Percentiles rank a stretch among this genome's conserved stretches.
phyloP scores from a whole-genome alignment of 64 coral and sea anemone species.

The Montipora cactus region DNA sequence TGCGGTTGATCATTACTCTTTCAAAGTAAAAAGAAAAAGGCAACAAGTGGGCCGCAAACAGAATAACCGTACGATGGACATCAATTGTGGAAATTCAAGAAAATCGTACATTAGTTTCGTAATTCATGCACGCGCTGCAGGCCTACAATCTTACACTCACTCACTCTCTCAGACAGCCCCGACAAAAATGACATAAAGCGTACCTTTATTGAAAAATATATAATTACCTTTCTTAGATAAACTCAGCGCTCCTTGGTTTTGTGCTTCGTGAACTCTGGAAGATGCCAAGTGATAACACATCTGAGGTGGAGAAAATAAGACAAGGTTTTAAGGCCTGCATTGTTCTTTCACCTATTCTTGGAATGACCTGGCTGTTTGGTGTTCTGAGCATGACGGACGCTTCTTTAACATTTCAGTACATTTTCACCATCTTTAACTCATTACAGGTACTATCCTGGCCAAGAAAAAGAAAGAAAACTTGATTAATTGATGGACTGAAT shows the following conservation, averaged over 20 bases:
- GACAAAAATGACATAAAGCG: too few species aligned
- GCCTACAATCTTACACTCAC: too few species aligned
- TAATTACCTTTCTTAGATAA: conserved; percentile 39
- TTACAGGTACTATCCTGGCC: conserved; percentile 33
- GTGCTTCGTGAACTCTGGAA: conserved; percentile 54
- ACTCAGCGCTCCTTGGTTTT: conserved; percentile 32
- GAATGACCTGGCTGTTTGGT: conserved; percentile 60
- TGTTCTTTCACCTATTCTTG: conserved; percentile 49
- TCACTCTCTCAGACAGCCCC: too few species aligned
- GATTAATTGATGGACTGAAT: not conserved
- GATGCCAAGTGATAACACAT: conserved; percentile 50
- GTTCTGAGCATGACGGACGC: conserved; percentile 41
- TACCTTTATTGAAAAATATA: not conserved
- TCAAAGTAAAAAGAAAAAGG: too few species aligned
- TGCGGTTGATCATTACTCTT: too few species aligned
- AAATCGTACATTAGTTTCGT: too few species aligned
- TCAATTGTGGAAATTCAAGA: too few species aligned
- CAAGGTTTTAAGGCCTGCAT: conserved; percentile 13
- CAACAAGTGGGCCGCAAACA: too few species aligned
- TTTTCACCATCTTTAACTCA: conserved; percentile 70
- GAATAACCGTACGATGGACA: too few species aligned
- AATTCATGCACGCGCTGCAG: too few species aligned
- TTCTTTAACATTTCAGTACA: conserved; percentile 61
- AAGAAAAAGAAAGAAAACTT: not conserved
- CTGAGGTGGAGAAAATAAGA: conserved; percentile 2